These are phyloP conservation scores for Bombus sylvicola DNA, from an alignment of 1,140 invertebrate genomes.

Conservation along the genomic window DNA sequence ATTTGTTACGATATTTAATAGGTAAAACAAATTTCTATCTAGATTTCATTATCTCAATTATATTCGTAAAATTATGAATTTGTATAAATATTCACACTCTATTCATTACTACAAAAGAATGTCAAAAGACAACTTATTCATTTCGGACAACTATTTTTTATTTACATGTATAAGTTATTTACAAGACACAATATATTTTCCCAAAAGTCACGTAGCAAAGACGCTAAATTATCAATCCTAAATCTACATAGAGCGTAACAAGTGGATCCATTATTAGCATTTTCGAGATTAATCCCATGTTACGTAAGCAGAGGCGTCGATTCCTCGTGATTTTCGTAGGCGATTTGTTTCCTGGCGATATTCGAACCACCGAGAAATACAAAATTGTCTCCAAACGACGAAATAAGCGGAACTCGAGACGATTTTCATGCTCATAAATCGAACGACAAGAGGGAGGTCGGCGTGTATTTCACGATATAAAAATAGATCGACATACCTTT, in stretches of 20 bases:
- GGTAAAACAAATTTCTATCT: no score
- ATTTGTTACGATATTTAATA: no score
- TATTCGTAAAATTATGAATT: no score
- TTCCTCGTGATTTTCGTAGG: not conserved
- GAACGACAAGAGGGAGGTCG: not conserved
- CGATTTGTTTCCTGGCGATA: not conserved
- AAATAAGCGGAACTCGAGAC: constrained; percentile 5
- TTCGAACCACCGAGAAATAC: not conserved
- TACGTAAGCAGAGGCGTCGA: not conserved
- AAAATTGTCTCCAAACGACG: not conserved
- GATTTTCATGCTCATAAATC: constrained; percentile 43
- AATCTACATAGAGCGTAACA: not conserved
- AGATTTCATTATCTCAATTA: no score
- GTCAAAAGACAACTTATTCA: no score
- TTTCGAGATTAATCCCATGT: not conserved
- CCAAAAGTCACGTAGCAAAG: not conserved
- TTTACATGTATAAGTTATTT: not conserved
- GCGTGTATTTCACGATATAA: not conserved
- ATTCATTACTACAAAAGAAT: no score
- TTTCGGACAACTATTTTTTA: no score
- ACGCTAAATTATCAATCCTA: not conserved
- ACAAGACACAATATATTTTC: not conserved
- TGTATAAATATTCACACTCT: no score
- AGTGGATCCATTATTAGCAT: not conserved
- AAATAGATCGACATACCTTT: constrained; percentile 37